Conservation (phyloP, 2,888 invertebrate species). For the Microdon myrmicae region DNA sequence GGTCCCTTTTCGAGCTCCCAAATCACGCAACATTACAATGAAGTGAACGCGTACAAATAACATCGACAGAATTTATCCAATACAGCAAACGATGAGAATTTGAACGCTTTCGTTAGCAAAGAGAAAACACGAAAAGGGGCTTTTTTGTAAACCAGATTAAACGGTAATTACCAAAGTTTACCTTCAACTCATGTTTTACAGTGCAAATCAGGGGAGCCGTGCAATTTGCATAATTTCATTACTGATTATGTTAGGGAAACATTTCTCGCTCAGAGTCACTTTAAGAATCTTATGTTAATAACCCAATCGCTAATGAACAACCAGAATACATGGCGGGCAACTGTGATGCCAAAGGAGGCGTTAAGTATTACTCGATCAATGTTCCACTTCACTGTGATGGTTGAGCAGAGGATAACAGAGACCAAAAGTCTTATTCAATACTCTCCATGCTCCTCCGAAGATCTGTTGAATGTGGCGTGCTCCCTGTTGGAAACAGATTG, state of each 20-base stretch:
- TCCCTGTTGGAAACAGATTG: slow-evolving; percentile 76
- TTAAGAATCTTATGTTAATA: slow-evolving; percentile 65
- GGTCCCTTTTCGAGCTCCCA: slow-evolving; percentile 77
- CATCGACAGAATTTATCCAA: slow-evolving; percentile 64
- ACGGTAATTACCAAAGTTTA: slow-evolving; percentile 81
- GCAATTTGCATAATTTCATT: slow-evolving; percentile 84
- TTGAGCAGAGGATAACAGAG: slow-evolving; percentile 72
- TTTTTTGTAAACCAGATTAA: slow-evolving; percentile 81
- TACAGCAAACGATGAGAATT: slow-evolving; percentile 61
- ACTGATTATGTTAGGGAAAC: slow-evolving; percentile 87
- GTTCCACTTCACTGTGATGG: slow-evolving; percentile 76
- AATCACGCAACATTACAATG: slow-evolving; percentile 46
- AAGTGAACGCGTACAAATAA: slow-evolving; percentile 55
- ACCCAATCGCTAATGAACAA: slow-evolving; percentile 79
- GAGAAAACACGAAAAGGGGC: slow-evolving; percentile 69
- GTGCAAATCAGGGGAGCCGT: slow-evolving; percentile 77
- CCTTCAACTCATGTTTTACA: slow-evolving; percentile 83
- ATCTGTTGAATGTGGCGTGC: slow-evolving; percentile 77
- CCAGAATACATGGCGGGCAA: slow-evolving; percentile 81
- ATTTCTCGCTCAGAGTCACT: slow-evolving; percentile 81
- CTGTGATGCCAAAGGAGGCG: slow-evolving; percentile 75
- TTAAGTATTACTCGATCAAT: slow-evolving; percentile 74
- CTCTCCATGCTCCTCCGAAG: slow-evolving; percentile 78
- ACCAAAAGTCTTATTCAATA: slow-evolving; percentile 75
- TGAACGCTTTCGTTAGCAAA: slow-evolving; percentile 52